Percentiles rank a stretch among this genome's conserved stretches.
Conservation (phyloP, 2,888 invertebrate species). For the Sinhomidia bicolor region DNA sequence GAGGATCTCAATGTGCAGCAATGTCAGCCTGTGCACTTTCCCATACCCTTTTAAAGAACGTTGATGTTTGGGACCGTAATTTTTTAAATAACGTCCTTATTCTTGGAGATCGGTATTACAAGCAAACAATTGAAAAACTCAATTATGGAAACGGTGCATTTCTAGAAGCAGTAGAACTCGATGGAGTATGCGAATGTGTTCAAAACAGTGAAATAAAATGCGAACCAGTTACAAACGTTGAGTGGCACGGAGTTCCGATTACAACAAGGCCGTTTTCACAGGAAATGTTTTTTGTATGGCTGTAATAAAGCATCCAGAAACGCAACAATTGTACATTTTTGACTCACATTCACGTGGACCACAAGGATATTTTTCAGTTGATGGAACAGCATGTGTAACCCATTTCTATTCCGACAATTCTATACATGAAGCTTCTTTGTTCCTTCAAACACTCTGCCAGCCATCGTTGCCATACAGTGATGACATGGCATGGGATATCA, state of each 20-base stretch:
- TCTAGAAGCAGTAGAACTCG: background rate
- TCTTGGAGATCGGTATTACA: constrained; percentile 1
- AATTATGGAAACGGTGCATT: background rate
- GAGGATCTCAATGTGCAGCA: constrained; percentile 47
- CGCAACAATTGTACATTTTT: constrained; percentile 27
- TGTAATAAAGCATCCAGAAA: constrained; percentile 5
- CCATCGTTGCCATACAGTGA: background rate
- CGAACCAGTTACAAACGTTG: background rate
- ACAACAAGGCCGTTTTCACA: background rate
- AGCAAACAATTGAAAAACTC: background rate
- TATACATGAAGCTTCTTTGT: background rate
- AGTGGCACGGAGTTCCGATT: background rate
- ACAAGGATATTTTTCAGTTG: background rate
- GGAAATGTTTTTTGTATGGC: background rate
- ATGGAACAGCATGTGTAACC: constrained; percentile 8
- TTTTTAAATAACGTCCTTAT: background rate
- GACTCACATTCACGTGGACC: constrained; percentile 45
- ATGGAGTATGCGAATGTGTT: background rate
- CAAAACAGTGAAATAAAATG: background rate
- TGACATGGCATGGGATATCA: too few relatives aligned
- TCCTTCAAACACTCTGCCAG: background rate
- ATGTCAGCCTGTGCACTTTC: constrained; percentile 27
- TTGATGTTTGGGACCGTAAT: background rate
- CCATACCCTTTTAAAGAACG: background rate
- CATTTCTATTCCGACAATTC: background rate